Percentiles rank a stretch among this genome's conserved stretches.
Evolutionary conservation across 2,888 invertebrate genomes (phyloP).

Genomic region (Clivina fossor): DNA sequence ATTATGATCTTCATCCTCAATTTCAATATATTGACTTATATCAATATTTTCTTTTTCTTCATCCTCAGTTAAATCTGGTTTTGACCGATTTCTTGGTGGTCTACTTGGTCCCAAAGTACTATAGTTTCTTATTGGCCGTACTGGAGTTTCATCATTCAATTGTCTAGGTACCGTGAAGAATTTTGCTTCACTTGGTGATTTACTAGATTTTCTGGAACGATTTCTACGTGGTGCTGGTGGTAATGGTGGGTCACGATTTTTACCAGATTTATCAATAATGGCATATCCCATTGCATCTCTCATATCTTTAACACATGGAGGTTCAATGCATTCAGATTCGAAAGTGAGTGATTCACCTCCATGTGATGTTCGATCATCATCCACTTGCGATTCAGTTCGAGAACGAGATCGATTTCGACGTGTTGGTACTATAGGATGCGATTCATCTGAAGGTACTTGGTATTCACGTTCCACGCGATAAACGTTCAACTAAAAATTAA

Average conservation of each 20-base stretch:
- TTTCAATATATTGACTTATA: conserved; percentile 63
- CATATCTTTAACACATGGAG: conserved; percentile 50
- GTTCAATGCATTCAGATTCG: conserved; percentile 53
- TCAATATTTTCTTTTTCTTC: conserved; percentile 54
- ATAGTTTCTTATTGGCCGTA: conserved; percentile 62
- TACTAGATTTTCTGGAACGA: conserved; percentile 50
- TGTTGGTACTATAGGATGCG: conserved; percentile 60
- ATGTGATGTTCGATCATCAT: conserved; percentile 57
- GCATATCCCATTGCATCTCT: conserved; percentile 67
- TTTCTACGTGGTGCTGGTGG: conserved; percentile 49
- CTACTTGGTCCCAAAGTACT: conserved; percentile 62
- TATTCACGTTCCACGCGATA: conserved; percentile 69
- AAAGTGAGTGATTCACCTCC: conserved; percentile 68
- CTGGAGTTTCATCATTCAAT: conserved; percentile 56
- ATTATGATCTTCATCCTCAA: conserved; percentile 59
- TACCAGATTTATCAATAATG: conserved; percentile 68
- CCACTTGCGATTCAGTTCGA: conserved; percentile 55
- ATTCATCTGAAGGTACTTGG: conserved; percentile 60
- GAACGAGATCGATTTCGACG: conserved; percentile 60
- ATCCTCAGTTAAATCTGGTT: conserved; percentile 56
- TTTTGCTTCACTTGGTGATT: conserved; percentile 60
- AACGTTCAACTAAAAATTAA: conserved; percentile 60
- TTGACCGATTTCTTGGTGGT: conserved; percentile 63
- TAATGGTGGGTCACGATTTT: conserved; percentile 53
- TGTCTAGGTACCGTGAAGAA: conserved; percentile 69